Conservation (phyloP, 2,888 invertebrate species). For the Pyrrhosoma nymphula region DNA sequence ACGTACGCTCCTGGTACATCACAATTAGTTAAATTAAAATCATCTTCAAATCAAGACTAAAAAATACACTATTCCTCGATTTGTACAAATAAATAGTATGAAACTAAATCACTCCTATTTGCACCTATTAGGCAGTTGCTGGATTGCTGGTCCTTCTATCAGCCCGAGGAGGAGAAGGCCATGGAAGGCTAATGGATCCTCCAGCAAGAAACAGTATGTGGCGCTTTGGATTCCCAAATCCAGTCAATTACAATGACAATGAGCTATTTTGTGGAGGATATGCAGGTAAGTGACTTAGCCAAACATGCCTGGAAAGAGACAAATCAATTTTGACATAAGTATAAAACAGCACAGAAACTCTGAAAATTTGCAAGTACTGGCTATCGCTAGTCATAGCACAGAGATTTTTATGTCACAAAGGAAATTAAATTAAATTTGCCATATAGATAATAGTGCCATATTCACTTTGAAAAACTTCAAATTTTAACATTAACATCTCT, state of each 20-base stretch:
- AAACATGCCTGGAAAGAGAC: background rate
- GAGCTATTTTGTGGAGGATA: conserved; percentile 96
- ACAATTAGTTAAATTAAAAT: background rate
- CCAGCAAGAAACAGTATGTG: conserved; percentile 97
- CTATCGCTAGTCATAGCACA: background rate
- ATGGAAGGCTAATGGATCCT: conserved; percentile 95
- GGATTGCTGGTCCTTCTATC: conserved; percentile 41
- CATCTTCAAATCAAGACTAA: background rate
- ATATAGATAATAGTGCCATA: no score
- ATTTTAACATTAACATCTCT: no score
- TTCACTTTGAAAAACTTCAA: no score
- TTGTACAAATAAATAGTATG: background rate
- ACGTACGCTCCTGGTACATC: background rate
- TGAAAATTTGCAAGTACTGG: background rate
- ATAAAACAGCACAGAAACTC: no score
- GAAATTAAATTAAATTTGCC: no score
- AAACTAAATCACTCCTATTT: background rate
- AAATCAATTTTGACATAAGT: background rate
- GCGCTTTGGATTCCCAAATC: conserved; percentile 96
- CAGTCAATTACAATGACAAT: conserved; percentile 96
- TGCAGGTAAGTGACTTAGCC: conserved; percentile 82
- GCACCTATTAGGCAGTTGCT: conserved; percentile 20
- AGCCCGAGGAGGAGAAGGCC: conserved; percentile 78
- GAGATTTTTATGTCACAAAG: background rate
- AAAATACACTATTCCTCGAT: background rate